Evolutionary conservation across 2,113 vertebrate species (phyloP).

Genomic region (Synchiropus splendidus): DNA sequence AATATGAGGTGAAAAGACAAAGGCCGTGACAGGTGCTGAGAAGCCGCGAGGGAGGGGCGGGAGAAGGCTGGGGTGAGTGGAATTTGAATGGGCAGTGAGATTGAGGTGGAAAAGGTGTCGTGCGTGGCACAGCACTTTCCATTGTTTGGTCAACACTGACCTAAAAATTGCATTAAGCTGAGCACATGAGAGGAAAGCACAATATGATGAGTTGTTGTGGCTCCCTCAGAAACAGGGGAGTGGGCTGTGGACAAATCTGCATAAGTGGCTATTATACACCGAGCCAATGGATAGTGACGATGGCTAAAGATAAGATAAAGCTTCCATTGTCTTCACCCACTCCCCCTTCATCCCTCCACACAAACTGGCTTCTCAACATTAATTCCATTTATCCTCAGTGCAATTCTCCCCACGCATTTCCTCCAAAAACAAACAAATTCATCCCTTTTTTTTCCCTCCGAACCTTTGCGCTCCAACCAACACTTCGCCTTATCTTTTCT

Average conservation of each 20-base stretch:
- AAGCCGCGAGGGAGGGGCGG: neutral
- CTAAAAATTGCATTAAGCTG: slow-evolving; percentile 2
- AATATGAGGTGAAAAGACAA: slow-evolving; percentile 42
- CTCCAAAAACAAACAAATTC: neutral
- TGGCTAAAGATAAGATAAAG: slow-evolving; percentile 46
- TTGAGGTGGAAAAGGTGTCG: slow-evolving; percentile 4
- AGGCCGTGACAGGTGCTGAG: slow-evolving; percentile 21
- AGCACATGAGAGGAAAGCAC: slow-evolving; percentile 16
- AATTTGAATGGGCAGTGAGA: slow-evolving; percentile 4
- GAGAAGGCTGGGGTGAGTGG: neutral
- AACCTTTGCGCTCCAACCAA: slow-evolving; percentile 5
- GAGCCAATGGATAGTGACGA: slow-evolving; percentile 45
- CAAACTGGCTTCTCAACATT: slow-evolving; percentile 17
- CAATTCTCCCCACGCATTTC: neutral
- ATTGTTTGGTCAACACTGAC: neutral
- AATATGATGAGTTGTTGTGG: slow-evolving; percentile 22
- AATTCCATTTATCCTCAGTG: neutral
- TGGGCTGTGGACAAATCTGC: slow-evolving; percentile 45
- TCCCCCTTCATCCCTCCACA: slow-evolving; percentile 14
- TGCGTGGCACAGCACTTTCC: slow-evolving; percentile 30
- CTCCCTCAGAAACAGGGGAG: slow-evolving; percentile 29
- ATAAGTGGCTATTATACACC: slow-evolving; percentile 52
- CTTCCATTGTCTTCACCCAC: slow-evolving; percentile 22
- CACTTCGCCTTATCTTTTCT: slow-evolving; percentile 15
- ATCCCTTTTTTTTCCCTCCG: neutral